These are phyloP conservation scores for Desmodus rotundus DNA, from an alignment of 2,113 vertebrate genomes.

Conservation along the genomic window DNA sequence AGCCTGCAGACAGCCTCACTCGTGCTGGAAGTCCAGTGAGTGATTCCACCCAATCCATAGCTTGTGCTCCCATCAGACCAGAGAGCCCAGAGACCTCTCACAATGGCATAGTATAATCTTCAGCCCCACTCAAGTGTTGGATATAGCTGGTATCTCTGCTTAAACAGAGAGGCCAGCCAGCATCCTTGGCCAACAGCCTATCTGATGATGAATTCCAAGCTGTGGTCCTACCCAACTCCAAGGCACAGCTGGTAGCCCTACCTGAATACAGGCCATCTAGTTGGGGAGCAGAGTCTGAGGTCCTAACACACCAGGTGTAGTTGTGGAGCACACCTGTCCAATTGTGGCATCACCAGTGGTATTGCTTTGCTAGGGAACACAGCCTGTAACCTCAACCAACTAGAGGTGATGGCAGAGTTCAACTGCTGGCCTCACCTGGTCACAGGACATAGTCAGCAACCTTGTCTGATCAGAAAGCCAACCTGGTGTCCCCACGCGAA, in stretches of 20 bases:
- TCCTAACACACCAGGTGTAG: not conserved
- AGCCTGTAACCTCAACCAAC: not conserved
- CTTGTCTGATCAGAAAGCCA: not conserved
- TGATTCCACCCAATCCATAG: not conserved
- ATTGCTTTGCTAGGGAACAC: not conserved
- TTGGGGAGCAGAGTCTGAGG: not conserved
- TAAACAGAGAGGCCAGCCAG: not conserved
- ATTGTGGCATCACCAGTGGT: not conserved
- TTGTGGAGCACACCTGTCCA: not conserved
- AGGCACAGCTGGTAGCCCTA: not conserved
- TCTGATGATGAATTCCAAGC: not conserved
- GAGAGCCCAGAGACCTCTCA: not conserved
- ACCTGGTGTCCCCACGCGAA: not conserved
- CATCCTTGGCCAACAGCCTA: not conserved
- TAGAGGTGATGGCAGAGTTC: not conserved
- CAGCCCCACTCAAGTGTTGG: not conserved
- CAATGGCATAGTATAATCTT: not conserved
- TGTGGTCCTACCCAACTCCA: not conserved
- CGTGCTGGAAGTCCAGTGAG: not conserved
- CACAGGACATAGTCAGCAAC: not conserved
- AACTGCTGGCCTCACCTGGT: not conserved
- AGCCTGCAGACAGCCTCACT: too few relatives aligned
- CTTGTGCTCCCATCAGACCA: not conserved
- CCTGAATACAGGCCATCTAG: not conserved
- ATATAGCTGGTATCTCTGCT: not conserved